Evolutionary conservation across 2,888 invertebrate genomes (phyloP), one percentile per base, ranked within the genome.

Genomic region (Crossocerus cetratus): DNA sequence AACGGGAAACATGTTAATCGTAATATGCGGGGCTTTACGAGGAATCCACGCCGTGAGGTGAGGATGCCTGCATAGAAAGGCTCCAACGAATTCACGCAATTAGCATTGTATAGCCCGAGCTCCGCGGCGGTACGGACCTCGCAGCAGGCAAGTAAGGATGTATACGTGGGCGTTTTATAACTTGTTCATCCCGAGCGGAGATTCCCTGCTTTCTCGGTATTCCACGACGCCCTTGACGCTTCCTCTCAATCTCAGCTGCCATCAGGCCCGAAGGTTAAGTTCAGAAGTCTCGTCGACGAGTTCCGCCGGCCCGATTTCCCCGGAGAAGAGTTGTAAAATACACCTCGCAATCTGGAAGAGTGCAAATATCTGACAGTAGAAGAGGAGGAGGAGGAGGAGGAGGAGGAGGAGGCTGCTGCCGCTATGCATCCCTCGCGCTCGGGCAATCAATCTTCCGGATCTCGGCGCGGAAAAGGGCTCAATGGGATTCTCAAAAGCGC

Each of bases 341-440:
- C 61, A 55, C 64, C 69, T 54, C 43, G 69, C 65, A 67, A 67
- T 69, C 65, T 59, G 56, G 76, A 69, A 76, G 72, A 16, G 72
- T 67, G 66, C 72, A 16, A 23, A 65, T 56, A 32, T 43, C 62
- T 22, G 53, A 57, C 8, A 8, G 20, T 2, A 11, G 16, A 1
- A 20, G 20, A 55, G 22, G 55, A 61, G 22, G 20, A 21, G 20
- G 16, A 1, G 55, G 20, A 55, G 22, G 55, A 44, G 14, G 44
- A n/a, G n/a, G 20, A 21, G 20, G 16, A 1, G 55, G 20, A 55
- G 22, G 55, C 8, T n/a, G n/a, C n/a, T n/a, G 11, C 2, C 16
- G 2, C 20, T 22, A 2, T 55, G 16, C 49, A 16, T 16, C 49
- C 3, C 18, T 2, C 8, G 32, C 32, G 32, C 2, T 32, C 16